Evolutionary conservation across 2,113 vertebrate genomes (phyloP), one percentile per base, ranked within the genome.

Genomic region (Platysteira castanea): DNA sequence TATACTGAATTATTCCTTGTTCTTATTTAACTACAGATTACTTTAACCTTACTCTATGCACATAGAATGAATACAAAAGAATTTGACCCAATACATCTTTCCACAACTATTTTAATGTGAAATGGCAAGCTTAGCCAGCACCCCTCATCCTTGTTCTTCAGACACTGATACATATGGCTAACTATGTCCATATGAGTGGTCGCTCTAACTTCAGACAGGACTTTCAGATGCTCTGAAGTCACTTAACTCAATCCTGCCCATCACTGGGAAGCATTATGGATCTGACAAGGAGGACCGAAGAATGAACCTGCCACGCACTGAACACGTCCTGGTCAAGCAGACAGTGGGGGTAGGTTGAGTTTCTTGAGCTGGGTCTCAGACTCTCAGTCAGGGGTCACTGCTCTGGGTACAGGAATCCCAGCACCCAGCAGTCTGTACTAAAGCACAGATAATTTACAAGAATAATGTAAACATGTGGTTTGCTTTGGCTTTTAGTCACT

Each of bases 131-230:
- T 93, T 71, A 90, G 42, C 73, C 64, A 60, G 69, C 44, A 90
- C 35, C 28, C 60, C 44, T 70, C 88, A 60, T 74, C 56, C 56
- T 50, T 71, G 65, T 92, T 76, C 56, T 71, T 89, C 93, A 78
- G 69, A 92, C 37, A 28, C 47, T 68, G 71, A 87, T 89, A 74
- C 2, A 19, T 42, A 10, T 39, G 52, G 76, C 54, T 96, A 96
- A 96, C 79, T 71, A 89, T 42, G 90, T 78, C 92, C 92, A 94
- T 78, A 86, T 92, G 95, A 96, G 88, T 42, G 60, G 56, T 95
- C 73, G 56, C 76, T 75, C 37, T 68, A 12, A 92, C 79, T 96
- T 94, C 85, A 93, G 71, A 67, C 41, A 70, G 28, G 79, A 59
- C 77, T 75, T 85, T 56, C 64, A 75, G 79, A 81, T 6, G 6